Percentiles rank a stretch among this genome's conserved stretches.
Conservation (phyloP, 30 jellyfish, hydroid and myxozoan species). For the Aurelia sp. region DNA sequence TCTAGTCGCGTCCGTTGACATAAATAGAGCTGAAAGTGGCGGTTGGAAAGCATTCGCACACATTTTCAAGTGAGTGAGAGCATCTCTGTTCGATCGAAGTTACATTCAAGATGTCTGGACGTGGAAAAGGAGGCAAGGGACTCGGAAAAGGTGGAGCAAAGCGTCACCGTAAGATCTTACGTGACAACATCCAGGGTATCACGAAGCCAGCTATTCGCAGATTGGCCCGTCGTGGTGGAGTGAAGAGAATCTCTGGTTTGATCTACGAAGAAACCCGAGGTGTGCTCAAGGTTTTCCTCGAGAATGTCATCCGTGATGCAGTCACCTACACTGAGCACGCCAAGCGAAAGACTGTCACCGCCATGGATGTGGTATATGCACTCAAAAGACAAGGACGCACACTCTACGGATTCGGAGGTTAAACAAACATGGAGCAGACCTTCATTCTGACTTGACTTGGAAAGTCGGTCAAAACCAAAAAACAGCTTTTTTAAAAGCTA, state of each 20-base stretch:
- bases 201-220: slow-evolving; percentile 95
- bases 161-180: slow-evolving; percentile 87
- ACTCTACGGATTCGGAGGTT: slow-evolving; percentile 95
- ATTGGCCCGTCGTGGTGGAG: slow-evolving; percentile 95
- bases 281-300: slow-evolving; percentile 40
- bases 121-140: slow-evolving; percentile 98
- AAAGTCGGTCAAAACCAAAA: not conserved
- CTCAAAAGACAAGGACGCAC: slow-evolving; percentile 93
- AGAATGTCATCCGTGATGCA: slow-evolving; percentile 61
- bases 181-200: slow-evolving; percentile 94
- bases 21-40: too few species aligned
- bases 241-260: slow-evolving; percentile 80
- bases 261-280: slow-evolving; percentile 71
- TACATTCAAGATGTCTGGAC: slow-evolving; percentile 75
- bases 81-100: too few species aligned
- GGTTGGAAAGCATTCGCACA: too few species aligned
- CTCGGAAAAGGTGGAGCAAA: slow-evolving; percentile 98
- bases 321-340: slow-evolving; percentile 93
- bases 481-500: slow-evolving; percentile 42
- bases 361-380: slow-evolving; percentile 94
- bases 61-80: too few species aligned
- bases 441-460: too few species aligned
- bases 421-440: not conserved
- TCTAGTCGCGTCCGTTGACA: too few species aligned
- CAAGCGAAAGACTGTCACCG: slow-evolving; percentile 91